A percentile compares a stretch with the other conserved stretches of the same genome.
Conservation (phyloP, 2,113 vertebrate species). For the Xiphorhynchus elegans region DNA sequence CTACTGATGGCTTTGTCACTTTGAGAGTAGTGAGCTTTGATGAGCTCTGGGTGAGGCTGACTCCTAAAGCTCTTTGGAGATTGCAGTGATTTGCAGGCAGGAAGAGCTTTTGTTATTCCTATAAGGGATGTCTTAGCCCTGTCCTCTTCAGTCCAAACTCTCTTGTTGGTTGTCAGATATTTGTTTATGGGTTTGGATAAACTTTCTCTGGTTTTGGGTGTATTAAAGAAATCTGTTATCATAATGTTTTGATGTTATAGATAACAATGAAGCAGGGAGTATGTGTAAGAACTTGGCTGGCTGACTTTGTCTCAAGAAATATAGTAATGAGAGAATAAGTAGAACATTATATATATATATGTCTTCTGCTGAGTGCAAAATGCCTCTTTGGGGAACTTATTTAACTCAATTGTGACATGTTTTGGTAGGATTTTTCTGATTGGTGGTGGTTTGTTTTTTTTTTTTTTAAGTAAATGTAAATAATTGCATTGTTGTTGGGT, state of each 20-base stretch:
- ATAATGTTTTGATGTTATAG: neutral
- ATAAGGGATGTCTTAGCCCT: neutral
- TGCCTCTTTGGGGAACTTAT: neutral
- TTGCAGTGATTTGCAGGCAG: neutral
- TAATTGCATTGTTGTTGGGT: accelerated
- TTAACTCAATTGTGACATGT: neutral
- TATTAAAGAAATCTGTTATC: neutral
- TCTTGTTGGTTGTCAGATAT: neutral
- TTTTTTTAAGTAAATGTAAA: neutral
- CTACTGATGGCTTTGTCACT: neutral
- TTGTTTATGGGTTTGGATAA: neutral
- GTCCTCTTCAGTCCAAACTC: neutral
- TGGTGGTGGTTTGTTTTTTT: too few relatives aligned
- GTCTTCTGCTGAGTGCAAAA: neutral
- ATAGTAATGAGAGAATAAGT: neutral
- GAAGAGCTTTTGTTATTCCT: neutral
- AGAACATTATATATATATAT: accelerated
- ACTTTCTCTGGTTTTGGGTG: neutral
- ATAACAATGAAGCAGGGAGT: neutral
- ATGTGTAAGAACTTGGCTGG: neutral
- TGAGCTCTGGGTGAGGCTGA: neutral
- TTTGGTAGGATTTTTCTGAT: neutral
- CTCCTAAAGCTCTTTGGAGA: neutral
- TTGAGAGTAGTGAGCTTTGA: neutral
- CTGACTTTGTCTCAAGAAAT: neutral